Base-by-base conservation (phyloP, 1,140 invertebrate species). In the Sinella curviseta region DNA sequence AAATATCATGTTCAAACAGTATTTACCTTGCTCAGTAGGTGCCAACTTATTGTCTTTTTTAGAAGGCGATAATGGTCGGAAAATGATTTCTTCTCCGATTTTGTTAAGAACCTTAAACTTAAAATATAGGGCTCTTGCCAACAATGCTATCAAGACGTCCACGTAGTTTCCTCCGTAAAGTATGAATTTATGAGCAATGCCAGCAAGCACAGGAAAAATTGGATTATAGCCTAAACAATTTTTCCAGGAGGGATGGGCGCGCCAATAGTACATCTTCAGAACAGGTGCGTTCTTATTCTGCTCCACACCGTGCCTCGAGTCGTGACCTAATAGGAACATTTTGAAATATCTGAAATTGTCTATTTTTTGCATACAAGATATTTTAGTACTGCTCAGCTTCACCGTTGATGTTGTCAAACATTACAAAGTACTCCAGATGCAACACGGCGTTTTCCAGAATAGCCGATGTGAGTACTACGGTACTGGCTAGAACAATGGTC, bases 371-470 rank as follows among this genome's bases (percentile, higher is more conserved):
- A n/a, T n/a, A n/a, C n/a, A n/a, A n/a, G n/a, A n/a, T n/a, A n/a
- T n/a, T n/a, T n/a, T n/a, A n/a, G n/a, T n/a, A n/a, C n/a, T n/a
- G n/a, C n/a, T n/a, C n/a, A n/a, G n/a, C n/a, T n/a, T n/a, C n/a
- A 24, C 55, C 55, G n/a, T 60, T 60, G 8, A 60, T 60, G n/a
- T 60, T 3, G n/a, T 60, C 55, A 60, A 60, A 60, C 55, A 60
- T 24, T 3, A 14, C 55, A 24, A 60, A 60, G 55, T 60, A 26
- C n/a, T 60, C 24, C 55, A 60, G 12, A 26, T 60, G 55, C 8
- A 60, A 24, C 4, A 60, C 8, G 14, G 55, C 55, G 24, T 60
- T 60, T 60, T 60, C 55, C n/a, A 60, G 24, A 12, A 60, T 24
- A 4, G 55, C 55, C 3, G 55, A 60, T 60, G 55, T 60, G 14